Evolutionary conservation across 2,797 vertebrate species (phyloP).

Genomic region (Pelochelys cantorii): DNA sequence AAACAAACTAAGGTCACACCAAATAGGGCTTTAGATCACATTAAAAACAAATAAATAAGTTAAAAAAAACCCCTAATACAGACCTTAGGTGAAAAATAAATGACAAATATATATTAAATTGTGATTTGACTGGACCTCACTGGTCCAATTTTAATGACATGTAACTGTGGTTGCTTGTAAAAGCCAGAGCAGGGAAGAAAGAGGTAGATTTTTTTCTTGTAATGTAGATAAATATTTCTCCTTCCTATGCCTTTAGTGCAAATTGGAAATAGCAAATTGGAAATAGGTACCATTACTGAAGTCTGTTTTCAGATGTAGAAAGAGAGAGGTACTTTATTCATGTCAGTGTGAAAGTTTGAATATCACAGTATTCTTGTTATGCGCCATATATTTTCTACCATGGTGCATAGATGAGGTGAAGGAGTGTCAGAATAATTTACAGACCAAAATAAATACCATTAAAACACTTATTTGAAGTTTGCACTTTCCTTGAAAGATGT

Average conservation of each 20-base stretch:
- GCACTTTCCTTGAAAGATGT: neutral
- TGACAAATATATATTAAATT: neutral
- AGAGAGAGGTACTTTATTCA: rapidly evolving
- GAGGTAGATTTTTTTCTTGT: neutral
- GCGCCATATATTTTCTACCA: neutral
- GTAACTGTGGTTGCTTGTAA: neutral
- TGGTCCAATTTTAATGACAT: neutral
- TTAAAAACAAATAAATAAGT: neutral
- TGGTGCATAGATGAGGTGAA: neutral
- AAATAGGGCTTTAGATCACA: neutral
- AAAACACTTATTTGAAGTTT: neutral
- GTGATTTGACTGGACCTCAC: neutral
- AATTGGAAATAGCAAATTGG: neutral
- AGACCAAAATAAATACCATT: neutral
- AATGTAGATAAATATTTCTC: neutral
- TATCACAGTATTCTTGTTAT: neutral
- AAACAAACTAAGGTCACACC: neutral
- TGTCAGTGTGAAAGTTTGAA: neutral
- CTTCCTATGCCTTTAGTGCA: neutral
- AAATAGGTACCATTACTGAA: neutral
- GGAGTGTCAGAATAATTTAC: neutral
- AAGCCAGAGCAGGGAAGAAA: neutral
- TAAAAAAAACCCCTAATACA: neutral
- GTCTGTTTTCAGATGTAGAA: neutral
- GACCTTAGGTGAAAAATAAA: neutral